Base-by-base conservation (phyloP, 2,797 vertebrate genomes). In the Sebastes nivosus region DNA sequence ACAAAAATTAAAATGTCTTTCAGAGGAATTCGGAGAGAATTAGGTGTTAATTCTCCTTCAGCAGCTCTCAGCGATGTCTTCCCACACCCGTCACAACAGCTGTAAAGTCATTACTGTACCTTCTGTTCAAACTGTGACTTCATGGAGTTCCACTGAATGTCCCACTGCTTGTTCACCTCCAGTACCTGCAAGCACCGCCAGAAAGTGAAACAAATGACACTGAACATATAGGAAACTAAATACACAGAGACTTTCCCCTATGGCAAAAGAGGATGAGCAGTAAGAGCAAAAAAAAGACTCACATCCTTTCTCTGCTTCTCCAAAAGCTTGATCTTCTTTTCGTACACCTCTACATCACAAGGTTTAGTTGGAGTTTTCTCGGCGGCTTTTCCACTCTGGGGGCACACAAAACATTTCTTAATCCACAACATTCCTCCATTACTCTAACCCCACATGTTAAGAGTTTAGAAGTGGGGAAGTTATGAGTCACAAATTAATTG, bases 161-260 rank as follows among this genome's bases (percentile, higher is more conserved):
- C 98, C 99, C 99, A 99, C 64, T 99, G 99, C 90, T 99, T 99
- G 92, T 99, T 99, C 91, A 99, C 98, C 84, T 99, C 98, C 92
- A 99, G 95, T 73, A 99, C 96, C 99, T 99, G 94, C 46, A 24
- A 87, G 75, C 79, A 58, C 63, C 1, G 11, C 52, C 87, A 88
- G 72, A 82, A 86, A 87, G 61, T 55, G 79, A 93, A 82, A 88
- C 80, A 76, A 75, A 86, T 80, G 80, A 87, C 75, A 80, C 34
- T 72, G 6, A 77, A 88, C 77, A 90, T 76, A 73, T 78, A 90
- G 80, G 77, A 86, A 93, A 91, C 81, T 65, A 78, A 84, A 78
- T 50, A 71, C 70, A 80, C 81, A 78, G 42, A 92, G 88, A 92
- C 67, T 93, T 93, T 91, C 91, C 91, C 77, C 55, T 30, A 86